Evolutionary conservation across 2,113 vertebrate genomes (phyloP), one percentile per base, ranked within the genome.

Genomic region (Notiomystis cincta): DNA sequence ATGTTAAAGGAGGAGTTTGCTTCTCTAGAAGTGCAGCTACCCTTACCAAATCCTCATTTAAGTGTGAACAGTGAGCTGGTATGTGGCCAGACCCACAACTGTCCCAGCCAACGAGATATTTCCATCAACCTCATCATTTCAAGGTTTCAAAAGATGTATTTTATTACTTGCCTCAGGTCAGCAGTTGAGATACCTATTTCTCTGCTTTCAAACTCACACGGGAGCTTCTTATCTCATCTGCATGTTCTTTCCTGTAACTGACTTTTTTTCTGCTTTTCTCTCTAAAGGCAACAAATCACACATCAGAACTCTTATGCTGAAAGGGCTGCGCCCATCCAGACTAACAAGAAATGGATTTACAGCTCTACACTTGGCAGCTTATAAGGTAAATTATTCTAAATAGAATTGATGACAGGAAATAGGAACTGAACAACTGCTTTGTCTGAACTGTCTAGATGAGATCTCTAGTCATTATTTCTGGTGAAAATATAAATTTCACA

Each of bases 341-440:
- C 96, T 99, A 71, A 99, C 98, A 13, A 98, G 98, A 90, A 99
- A 99, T 69, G 99, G 99, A 70, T 99, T 99, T 97, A 99, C 99
- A 75, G 99, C 99, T 9, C 98, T 99, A 53, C 99, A 99, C 75
- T 95, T 99, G 76, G 99, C 99, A 70, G 98, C 98, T 69, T 99
- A 99, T 66, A 99, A 99, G 98, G 99, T 99, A 96, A 79, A 72
- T 30, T 22, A 28, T 42, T 94, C 96, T 51, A 8, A 65, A 60
- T 38, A 57, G 40, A 69, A 51, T 4, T 82, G 66, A 66, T 64
- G 44, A 13, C 38, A 76, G 61, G 60, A 83, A 77, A 50, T 64
- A 61, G 45, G 64, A 91, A 37, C 21, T n/a, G 33, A 77, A 45
- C n/a, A 82, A 21, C 35, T 65, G 42, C 15, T 48, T 56, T 72